Percentiles rank a stretch among this genome's conserved stretches.
Conservation (phyloP, 2,797 vertebrate species). For the Hipposideros larvatus region DNA sequence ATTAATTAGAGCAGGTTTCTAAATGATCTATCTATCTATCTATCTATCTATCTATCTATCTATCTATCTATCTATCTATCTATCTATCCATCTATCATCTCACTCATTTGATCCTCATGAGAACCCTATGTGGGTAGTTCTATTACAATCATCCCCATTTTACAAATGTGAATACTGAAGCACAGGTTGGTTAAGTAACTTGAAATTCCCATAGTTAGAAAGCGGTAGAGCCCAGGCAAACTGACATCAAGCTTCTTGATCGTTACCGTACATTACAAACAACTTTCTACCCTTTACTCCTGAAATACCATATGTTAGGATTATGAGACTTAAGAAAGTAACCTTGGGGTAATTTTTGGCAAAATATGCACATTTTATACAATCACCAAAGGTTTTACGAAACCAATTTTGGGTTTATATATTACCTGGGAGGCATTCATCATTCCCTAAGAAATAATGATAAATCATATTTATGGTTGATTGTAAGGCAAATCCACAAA, state of each 20-base stretch:
- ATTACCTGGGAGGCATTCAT: background rate
- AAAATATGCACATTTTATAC: conserved; percentile 17
- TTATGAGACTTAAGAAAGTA: background rate
- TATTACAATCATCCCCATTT: background rate
- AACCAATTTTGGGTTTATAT: background rate
- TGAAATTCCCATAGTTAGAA: conserved; percentile 13
- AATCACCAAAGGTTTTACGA: conserved; percentile 57
- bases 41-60: no score
- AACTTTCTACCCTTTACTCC: background rate
- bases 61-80: no score
- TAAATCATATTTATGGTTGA: conserved; percentile 18
- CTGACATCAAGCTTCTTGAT: background rate
- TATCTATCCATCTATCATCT: no score
- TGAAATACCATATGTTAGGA: background rate
- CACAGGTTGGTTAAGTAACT: background rate
- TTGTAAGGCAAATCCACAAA: conserved; percentile 50
- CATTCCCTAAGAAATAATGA: conserved; percentile 31
- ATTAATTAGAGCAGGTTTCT: background rate
- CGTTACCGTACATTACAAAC: background rate
- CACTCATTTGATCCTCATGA: background rate
- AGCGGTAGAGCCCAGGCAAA: background rate
- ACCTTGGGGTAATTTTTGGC: conserved; percentile 50
- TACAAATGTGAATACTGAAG: background rate
- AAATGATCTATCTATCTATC: no score
- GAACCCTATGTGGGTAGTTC: background rate